phyloP scores from a whole-genome alignment of 2,888 invertebrate genomes.

The Dioctria linearis region DNA sequence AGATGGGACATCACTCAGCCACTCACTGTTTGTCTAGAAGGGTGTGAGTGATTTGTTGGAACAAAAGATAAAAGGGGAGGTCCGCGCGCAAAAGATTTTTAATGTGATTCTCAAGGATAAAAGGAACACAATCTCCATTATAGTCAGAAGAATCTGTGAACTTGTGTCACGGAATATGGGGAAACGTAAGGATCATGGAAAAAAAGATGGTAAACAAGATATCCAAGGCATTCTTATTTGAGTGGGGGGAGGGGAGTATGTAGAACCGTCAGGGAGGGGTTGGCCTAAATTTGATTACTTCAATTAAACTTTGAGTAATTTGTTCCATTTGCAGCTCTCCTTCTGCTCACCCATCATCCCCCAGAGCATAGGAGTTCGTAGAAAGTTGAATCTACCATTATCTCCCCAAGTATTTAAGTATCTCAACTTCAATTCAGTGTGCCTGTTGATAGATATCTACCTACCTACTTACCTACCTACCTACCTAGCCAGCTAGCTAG shows the following conservation, averaged over 20 bases:
- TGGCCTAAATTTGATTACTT: constrained; percentile 58
- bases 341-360: background rate
- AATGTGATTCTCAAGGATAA: constrained; percentile 56
- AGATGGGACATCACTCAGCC: constrained; percentile 54
- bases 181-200: constrained; percentile 16
- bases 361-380: background rate
- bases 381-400: constrained; percentile 1
- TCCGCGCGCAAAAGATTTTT: constrained; percentile 44
- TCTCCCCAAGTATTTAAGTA: background rate
- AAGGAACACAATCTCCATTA: constrained; percentile 50
- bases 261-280: background rate
- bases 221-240: background rate
- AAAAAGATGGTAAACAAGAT: constrained; percentile 18
- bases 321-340: constrained; percentile 52
- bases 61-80: constrained; percentile 45
- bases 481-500: too few species aligned
- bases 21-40: background rate
- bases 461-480: too few species aligned
- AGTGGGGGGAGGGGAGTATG: background rate
- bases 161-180: constrained; percentile 6
- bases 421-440: background rate
- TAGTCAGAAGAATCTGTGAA: constrained; percentile 5
- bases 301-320: constrained; percentile 59
- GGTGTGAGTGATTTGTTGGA: constrained; percentile 3
- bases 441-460: constrained; percentile 43